phyloP scores from a whole-genome alignment of 2,113 vertebrate genomes.

The Pithys albifrons region DNA sequence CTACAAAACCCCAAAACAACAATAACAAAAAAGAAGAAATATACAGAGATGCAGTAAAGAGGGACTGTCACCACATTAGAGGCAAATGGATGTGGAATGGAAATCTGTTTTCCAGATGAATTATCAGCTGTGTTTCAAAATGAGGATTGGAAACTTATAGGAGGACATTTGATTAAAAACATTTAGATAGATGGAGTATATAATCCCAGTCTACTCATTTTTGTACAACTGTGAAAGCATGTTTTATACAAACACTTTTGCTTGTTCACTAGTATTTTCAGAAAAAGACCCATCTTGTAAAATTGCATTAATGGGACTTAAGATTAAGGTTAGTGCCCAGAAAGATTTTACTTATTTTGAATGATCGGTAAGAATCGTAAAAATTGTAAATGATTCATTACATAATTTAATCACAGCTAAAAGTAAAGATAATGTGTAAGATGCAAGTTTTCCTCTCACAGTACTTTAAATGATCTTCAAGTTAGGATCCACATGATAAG shows the following conservation, averaged over 20 bases:
- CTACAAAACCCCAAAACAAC: neutral
- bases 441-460: neutral
- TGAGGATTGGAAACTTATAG: neutral
- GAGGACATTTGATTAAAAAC: neutral
- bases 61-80: conserved; percentile 34
- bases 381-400: neutral
- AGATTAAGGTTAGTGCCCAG: neutral
- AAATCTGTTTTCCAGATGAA: conserved; percentile 54
- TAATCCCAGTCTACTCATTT: neutral
- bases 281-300: neutral
- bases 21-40: neutral
- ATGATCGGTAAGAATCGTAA: neutral
- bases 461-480: neutral
- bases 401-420: neutral
- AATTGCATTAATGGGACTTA: neutral
- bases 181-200: neutral
- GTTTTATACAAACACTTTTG: neutral
- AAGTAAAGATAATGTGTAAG: neutral
- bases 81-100: neutral
- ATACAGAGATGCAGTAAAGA: conserved; percentile 6
- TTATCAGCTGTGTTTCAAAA: conserved; percentile 21
- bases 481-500: neutral
- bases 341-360: neutral
- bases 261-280: neutral
- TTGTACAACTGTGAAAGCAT: neutral